A percentile compares a stretch with the other conserved stretches of the same genome.
Evolutionary conservation across 1,140 invertebrate species (phyloP).

Genomic region (Drusus annulatus): DNA sequence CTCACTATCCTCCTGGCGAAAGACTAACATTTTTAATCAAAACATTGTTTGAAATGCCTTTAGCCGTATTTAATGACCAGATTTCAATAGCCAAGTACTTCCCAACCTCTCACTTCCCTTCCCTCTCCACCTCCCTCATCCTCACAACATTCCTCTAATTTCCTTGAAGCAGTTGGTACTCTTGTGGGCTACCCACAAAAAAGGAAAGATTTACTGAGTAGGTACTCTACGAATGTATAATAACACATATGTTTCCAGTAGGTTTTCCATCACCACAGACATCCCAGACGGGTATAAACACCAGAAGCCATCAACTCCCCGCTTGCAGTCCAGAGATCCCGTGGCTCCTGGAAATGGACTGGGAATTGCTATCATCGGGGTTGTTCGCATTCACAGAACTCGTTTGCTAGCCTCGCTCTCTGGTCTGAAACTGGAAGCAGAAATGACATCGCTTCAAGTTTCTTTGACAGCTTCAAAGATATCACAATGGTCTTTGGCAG

Average conservation of each 20-base stretch:
- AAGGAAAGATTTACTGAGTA: no score
- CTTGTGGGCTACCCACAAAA: no score
- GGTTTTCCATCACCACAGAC: slow-evolving; percentile 68
- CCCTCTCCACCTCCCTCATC: no score
- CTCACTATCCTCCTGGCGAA: no score
- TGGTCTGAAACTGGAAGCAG: slow-evolving; percentile 92
- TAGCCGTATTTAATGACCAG: no score
- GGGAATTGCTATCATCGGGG: slow-evolving; percentile 84
- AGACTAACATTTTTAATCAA: no score
- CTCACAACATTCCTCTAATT: no score
- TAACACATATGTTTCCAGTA: slow-evolving; percentile 37
- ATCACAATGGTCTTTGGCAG: slow-evolving; percentile 90
- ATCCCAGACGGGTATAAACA: slow-evolving; percentile 64
- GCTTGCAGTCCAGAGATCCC: slow-evolving; percentile 63
- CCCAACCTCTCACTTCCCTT: no score
- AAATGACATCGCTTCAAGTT: slow-evolving; percentile 88
- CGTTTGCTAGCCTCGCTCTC: slow-evolving; percentile 91
- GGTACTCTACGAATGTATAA: no score
- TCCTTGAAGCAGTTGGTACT: no score
- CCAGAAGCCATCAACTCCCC: slow-evolving; percentile 60
- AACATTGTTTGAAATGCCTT: no score
- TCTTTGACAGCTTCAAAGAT: slow-evolving; percentile 86
- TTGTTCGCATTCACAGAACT: slow-evolving; percentile 90
- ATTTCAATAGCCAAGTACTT: no score
- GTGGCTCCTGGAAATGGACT: slow-evolving; percentile 64